Conservation (phyloP, 64 coral and sea anemone species). For the Acropora yongei region DNA sequence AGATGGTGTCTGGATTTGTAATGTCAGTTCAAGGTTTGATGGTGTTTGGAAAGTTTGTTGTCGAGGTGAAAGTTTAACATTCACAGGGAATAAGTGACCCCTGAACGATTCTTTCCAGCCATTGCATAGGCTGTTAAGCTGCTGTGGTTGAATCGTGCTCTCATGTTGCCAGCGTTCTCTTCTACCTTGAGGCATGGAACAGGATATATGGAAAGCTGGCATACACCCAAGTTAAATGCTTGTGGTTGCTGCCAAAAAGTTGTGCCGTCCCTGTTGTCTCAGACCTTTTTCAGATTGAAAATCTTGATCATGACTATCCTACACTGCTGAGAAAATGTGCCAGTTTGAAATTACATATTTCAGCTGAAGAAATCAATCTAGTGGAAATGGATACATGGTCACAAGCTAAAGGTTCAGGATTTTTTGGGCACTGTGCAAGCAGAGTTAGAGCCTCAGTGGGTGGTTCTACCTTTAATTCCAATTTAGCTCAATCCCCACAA, state of each 20-base stretch:
- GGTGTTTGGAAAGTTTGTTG: slow-evolving; percentile 20
- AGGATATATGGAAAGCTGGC: background rate
- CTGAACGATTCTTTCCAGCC: slow-evolving; percentile 13
- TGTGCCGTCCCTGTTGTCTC: slow-evolving; percentile 32
- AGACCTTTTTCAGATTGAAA: slow-evolving; percentile 44
- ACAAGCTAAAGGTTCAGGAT: slow-evolving; percentile 49
- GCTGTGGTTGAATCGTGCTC: slow-evolving; percentile 67
- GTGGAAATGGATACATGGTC: slow-evolving; percentile 31
- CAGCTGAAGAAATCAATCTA: slow-evolving; percentile 40
- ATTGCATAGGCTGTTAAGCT: slow-evolving; percentile 74
- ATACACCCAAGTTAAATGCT: slow-evolving; percentile 51
- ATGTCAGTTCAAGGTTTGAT: background rate
- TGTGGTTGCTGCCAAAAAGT: slow-evolving; percentile 52
- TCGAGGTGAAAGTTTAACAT: slow-evolving; percentile 4
- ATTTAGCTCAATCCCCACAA: slow-evolving; percentile 52
- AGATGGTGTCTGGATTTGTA: slow-evolving; percentile 37
- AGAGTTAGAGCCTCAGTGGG: slow-evolving; percentile 37
- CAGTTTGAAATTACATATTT: slow-evolving; percentile 43
- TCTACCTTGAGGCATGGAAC: slow-evolving; percentile 59
- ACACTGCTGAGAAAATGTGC: slow-evolving; percentile 64
- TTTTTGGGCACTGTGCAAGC: slow-evolving; percentile 41
- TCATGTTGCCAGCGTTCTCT: slow-evolving; percentile 57
- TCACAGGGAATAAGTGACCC: slow-evolving; percentile 53
- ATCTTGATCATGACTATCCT: slow-evolving; percentile 67
- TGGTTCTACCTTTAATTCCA: slow-evolving; percentile 42